Conservation (phyloP, 2,113 vertebrate genomes). For the Nematolebias whitei region DNA sequence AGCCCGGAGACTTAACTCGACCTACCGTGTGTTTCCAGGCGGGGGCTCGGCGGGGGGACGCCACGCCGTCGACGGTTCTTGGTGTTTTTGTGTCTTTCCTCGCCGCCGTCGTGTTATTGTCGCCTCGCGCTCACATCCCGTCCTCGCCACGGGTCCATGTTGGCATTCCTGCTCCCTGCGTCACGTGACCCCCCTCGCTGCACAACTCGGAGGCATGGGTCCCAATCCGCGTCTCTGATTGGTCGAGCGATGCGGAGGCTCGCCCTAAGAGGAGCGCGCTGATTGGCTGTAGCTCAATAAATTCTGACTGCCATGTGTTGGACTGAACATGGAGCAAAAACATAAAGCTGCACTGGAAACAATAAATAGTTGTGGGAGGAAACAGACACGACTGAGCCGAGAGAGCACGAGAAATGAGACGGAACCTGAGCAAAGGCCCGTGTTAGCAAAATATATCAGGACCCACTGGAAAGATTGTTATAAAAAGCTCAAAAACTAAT, state of each 20-base stretch:
- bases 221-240: slow-evolving; percentile 53
- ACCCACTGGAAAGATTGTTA: too few relatives aligned
- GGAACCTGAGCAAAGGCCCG: too few relatives aligned
- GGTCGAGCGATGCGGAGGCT: slow-evolving; percentile 76
- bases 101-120: slow-evolving; percentile 67
- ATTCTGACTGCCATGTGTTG: slow-evolving; percentile 69
- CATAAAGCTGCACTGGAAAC: too few relatives aligned
- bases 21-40: slow-evolving; percentile 36
- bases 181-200: slow-evolving; percentile 82
- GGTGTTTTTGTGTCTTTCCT: not conserved
- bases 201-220: slow-evolving; percentile 74
- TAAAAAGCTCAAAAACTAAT: too few relatives aligned
- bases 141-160: slow-evolving; percentile 85
- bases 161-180: slow-evolving; percentile 76
- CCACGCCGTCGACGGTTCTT: slow-evolving; percentile 22
- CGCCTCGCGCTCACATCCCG: slow-evolving; percentile 60
- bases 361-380: too few relatives aligned
- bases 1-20: slow-evolving; percentile 8
- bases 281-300: slow-evolving; percentile 71
- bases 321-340: not conserved
- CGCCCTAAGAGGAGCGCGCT: slow-evolving; percentile 57
- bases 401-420: too few relatives aligned
- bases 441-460: too few relatives aligned
- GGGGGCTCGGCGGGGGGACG: not conserved
- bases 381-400: too few relatives aligned